These are phyloP conservation scores for Brachyrhaphis roseni DNA, from an alignment of 2,797 vertebrate species.

Conservation along the genomic window DNA sequence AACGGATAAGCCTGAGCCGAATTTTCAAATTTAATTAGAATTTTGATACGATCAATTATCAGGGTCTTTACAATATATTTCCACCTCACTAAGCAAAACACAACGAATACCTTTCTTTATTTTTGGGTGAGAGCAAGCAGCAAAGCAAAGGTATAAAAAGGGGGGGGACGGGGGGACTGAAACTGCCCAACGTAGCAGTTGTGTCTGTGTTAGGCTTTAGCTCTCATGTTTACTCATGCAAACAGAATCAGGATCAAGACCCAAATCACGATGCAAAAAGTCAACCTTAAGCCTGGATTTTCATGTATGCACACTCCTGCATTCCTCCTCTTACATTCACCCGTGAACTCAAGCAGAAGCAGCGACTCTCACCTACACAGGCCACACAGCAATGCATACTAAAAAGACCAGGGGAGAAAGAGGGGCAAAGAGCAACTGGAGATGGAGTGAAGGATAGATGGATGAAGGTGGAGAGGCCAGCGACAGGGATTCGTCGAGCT, in stretches of 20 bases:
- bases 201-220: conserved; percentile 3
- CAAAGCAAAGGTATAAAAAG: conserved; percentile 24
- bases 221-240: conserved; percentile 30
- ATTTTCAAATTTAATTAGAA: conserved; percentile 66
- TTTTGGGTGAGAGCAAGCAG: conserved; percentile 32
- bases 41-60: conserved; percentile 67
- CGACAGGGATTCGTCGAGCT: conserved; percentile 41
- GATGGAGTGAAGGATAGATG: conserved; percentile 61
- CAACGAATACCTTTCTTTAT: conserved; percentile 44
- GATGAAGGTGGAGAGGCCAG: conserved; percentile 22
- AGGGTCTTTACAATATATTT: conserved; percentile 54
- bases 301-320: conserved; percentile 42
- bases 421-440: conserved; percentile 42
- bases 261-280: conserved; percentile 38
- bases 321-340: conserved; percentile 35
- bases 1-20: conserved; percentile 44
- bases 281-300: conserved; percentile 46
- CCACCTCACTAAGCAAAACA: conserved; percentile 44
- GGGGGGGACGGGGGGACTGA: conserved; percentile 5
- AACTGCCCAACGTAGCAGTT: conserved; percentile 33
- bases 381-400: conserved; percentile 69
- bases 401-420: conserved; percentile 51
- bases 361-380: conserved; percentile 60
- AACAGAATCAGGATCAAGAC: conserved; percentile 55
- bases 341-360: conserved; percentile 49